phyloP scores from a whole-genome alignment of 2,113 vertebrate genomes.

The Microcebus lehilahytsara region DNA sequence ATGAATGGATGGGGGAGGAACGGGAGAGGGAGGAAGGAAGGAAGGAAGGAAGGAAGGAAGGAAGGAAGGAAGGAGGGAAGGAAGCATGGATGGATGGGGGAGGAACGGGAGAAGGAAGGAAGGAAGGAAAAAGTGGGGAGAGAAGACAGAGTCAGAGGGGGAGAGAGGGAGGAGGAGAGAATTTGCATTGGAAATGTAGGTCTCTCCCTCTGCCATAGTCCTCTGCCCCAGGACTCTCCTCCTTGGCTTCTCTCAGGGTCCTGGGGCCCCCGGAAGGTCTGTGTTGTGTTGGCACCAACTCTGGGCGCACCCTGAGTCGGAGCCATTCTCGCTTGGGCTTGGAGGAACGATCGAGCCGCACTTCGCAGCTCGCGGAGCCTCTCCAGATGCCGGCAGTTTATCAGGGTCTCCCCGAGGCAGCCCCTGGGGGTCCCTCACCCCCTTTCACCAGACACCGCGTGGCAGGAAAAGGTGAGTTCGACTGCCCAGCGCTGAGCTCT shows the following conservation, averaged over 20 bases:
- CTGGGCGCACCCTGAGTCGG: rapidly evolving
- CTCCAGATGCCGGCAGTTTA: rapidly evolving
- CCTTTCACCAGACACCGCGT: rapidly evolving
- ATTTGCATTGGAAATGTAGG: rapidly evolving
- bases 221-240: not conserved
- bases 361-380: no score
- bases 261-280: not conserved
- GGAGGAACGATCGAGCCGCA: rapidly evolving
- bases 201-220: not conserved
- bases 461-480: rapidly evolving
- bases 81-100: no score
- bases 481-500: not conserved
- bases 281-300: rapidly evolving
- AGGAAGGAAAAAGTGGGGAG: no score
- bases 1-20: no score
- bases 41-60: no score
- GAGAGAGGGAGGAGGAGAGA: no score
- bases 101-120: no score
- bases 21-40: no score
- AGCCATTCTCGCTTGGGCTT: rapidly evolving
- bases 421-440: not conserved
- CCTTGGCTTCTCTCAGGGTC: rapidly evolving
- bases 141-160: rapidly evolving
- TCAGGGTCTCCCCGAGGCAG: not conserved
- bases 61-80: no score